Conservation (phyloP, 2,888 invertebrate genomes). For the Antheraea assamensis region DNA sequence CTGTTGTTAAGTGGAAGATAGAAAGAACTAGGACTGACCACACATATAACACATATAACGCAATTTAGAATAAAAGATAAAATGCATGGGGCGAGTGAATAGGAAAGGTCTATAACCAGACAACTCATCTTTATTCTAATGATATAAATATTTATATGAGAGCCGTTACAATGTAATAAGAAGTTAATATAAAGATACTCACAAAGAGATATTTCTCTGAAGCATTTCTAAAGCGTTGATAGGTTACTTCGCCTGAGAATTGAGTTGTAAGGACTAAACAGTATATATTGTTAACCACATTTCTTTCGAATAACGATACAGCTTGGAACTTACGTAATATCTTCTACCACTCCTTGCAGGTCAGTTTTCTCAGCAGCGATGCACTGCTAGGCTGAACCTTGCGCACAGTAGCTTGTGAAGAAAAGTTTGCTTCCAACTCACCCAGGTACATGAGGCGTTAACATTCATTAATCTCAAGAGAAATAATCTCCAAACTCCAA, state of each 20-base stretch:
- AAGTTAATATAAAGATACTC: background rate
- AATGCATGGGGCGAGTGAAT: background rate
- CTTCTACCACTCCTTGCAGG: no score
- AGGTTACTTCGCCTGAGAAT: no score
- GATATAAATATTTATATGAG: background rate
- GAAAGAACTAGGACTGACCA: background rate
- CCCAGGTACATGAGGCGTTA: background rate
- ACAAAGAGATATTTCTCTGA: background rate
- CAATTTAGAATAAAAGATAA: background rate
- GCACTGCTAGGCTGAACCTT: no score
- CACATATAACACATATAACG: background rate
- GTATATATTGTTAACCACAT: no score
- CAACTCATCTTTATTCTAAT: background rate
- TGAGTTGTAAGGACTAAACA: no score
- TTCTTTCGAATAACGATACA: no score
- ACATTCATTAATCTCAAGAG: background rate
- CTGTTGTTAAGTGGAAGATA: no score
- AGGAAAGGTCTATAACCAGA: background rate
- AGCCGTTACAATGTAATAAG: background rate
- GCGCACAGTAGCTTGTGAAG: no score
- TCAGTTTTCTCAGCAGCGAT: no score
- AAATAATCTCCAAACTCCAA: background rate
- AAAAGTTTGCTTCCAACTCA: no score
- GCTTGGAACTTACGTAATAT: no score
- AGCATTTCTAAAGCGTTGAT: background rate